Base-by-base conservation (phyloP, 2,888 invertebrate genomes). In the Anarsia innoxiella region DNA sequence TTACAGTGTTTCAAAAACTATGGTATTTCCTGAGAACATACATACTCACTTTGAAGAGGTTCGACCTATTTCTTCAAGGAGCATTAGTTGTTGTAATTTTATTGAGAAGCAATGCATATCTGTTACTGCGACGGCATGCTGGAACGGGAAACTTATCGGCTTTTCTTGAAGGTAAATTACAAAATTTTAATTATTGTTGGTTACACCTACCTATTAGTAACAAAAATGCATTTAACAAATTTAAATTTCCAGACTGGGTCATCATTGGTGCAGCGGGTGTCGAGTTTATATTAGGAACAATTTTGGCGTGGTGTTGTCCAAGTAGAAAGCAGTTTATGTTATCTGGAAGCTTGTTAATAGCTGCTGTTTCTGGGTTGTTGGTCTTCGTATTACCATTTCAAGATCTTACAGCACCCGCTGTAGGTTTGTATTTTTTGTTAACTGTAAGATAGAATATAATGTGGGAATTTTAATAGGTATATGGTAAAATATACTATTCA, bases 21-120 rank as follows among this genome's bases (percentile, higher is more conserved):
- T 77, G 79, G 78, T 48, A 58, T 42, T 58, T 78, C 32, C 57
- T 83, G 6, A 59, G 63, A 12, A 71, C 56, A 0, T 69, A 72
- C 43, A 54, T 80, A 31, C 59, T 82, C 48, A 73, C 69, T 13
- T 45, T 79, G 39, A 49, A 58, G 23, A 55, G 66, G 11, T 83
- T 82, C 64, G 79, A 82, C 58, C 57, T 80, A 51, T 73, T 71
- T 55, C 68, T 82, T 12, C 83, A 83, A 39, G 83, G 83, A 0
- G 43, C 79, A 0, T 54, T 82, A 23, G 62, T 82, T 4, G 69
- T 82, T 31, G 52, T 72, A 12, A 69, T 76, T 1, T 53, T 82
- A 9, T 51, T 80, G 46, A 70, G 80, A 45, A 69, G 62, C 44
- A 77, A 80, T 38, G 59, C 67, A 1, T 66, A 53, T 25, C 56